phyloP scores from a whole-genome alignment of 2,797 vertebrate species.

The Typhlichthys eigenmanni region DNA sequence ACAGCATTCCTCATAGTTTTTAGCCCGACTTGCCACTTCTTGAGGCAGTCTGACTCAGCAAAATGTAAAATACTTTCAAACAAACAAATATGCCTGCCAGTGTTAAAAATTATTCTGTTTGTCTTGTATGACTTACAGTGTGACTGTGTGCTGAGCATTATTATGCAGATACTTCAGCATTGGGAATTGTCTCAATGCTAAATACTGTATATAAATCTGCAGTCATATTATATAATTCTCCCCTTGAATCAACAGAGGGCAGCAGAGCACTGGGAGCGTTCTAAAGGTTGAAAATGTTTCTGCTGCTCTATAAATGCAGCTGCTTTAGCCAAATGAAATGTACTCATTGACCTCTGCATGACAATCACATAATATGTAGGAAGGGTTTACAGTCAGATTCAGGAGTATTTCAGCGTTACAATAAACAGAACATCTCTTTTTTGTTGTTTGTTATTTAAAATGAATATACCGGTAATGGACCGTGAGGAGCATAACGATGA shows the following conservation, averaged over 20 bases:
- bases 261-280: slow-evolving; percentile 43
- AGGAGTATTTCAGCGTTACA: slow-evolving; percentile 17
- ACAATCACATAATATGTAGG: slow-evolving; percentile 41
- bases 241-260: slow-evolving; percentile 56
- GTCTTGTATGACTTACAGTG: no score
- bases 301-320: slow-evolving; percentile 40
- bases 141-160: no score
- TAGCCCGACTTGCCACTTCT: neutral
- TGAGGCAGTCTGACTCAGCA: slow-evolving; percentile 31
- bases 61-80: slow-evolving; percentile 1
- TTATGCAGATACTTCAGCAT: neutral
- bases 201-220: slow-evolving; percentile 10
- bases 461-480: neutral
- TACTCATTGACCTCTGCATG: slow-evolving; percentile 63
- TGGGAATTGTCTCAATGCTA: neutral
- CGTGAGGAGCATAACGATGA: slow-evolving; percentile 44
- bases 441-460: slow-evolving; percentile 22
- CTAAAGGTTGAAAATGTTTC: slow-evolving; percentile 2
- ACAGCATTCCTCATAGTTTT: no score
- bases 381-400: slow-evolving; percentile 39
- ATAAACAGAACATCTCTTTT: slow-evolving; percentile 18
- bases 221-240: slow-evolving; percentile 2
- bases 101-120: neutral
- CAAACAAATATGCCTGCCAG: neutral
- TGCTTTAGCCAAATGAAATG: slow-evolving; percentile 45